These are phyloP conservation scores for Cliona cf. orientalis DNA, from an alignment of 37 sponge, comb jelly and placozoan genomes.

Conservation along the genomic window DNA sequence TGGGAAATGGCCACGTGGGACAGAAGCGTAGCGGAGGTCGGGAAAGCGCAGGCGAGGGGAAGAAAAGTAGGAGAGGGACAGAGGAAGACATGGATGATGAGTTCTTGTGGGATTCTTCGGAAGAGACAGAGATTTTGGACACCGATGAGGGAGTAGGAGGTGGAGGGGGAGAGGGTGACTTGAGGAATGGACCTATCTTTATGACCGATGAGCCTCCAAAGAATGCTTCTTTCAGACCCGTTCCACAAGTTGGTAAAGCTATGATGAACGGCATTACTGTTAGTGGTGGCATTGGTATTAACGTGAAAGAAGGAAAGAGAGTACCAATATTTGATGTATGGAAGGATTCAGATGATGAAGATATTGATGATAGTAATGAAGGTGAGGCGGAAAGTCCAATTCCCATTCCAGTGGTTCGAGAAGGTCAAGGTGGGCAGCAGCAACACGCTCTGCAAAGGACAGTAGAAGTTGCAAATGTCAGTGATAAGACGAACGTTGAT, in stretches of 20 bases:
- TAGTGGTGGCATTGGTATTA: no score
- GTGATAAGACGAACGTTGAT: no score
- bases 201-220: no score
- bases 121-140: background rate
- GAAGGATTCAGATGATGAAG: slow-evolving; percentile 2
- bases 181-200: no score
- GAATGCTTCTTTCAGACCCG: no score
- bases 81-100: background rate
- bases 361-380: background rate
- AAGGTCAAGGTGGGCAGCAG: background rate
- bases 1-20: background rate
- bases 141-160: background rate
- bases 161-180: no score
- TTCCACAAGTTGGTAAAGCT: no score
- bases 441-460: background rate
- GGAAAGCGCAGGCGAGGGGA: background rate
- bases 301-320: background rate
- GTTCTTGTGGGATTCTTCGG: slow-evolving; percentile 7
- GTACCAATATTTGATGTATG: background rate
- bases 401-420: background rate
- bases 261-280: no score
- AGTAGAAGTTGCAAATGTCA: no score
- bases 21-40: background rate
- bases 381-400: background rate
- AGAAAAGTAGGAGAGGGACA: background rate